Evolutionary conservation across 2,888 invertebrate species (phyloP), one percentile per base, ranked within the genome.

Genomic region (Lymantria monacha): DNA sequence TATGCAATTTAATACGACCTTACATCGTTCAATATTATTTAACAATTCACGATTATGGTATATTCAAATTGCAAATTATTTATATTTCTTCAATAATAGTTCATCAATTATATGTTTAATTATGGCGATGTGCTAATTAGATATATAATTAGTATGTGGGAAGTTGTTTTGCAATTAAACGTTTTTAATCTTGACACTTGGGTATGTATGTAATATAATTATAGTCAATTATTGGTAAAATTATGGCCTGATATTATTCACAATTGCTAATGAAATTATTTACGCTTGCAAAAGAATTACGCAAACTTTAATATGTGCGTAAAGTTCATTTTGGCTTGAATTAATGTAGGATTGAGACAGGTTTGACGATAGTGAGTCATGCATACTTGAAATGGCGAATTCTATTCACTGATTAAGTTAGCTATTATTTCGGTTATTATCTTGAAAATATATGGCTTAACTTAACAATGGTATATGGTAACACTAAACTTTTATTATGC

Each of bases 1-100:
- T 79, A 73, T 70, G 63, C 79, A 80, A 80, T 79, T 79, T 76
- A 79, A 76, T 73, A 42, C 67, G 72, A 78, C 81, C 81, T 83
- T 81, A 76, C 62, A 49, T 7, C 46, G 52, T 48, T 66, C 61
- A 72, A 79, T 81, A 78, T 65, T 38, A 50, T 55, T 79, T 76
- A 83, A 83, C 79, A 83, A 83, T 83, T 75, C 76, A 73, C 78
- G 70, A 81, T 80, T 79, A 81, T 76, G 67, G 74, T 74, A n/a
- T n/a, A 80, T 83, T 79, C 76, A 80, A 78, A 80, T 79, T 69
- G 82, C 76, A 68, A 79, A 78, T 77, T 71, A 80, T 71, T 67
- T 71, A 45, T 79, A 42, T 80, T 78, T 68, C 7, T 12, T 30
- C 9, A 58, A 53, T 72, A 73, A 75, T 72, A 63, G 69, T 71